Base-by-base conservation (phyloP, 2,888 invertebrate species). In the Drosophila birchii region DNA sequence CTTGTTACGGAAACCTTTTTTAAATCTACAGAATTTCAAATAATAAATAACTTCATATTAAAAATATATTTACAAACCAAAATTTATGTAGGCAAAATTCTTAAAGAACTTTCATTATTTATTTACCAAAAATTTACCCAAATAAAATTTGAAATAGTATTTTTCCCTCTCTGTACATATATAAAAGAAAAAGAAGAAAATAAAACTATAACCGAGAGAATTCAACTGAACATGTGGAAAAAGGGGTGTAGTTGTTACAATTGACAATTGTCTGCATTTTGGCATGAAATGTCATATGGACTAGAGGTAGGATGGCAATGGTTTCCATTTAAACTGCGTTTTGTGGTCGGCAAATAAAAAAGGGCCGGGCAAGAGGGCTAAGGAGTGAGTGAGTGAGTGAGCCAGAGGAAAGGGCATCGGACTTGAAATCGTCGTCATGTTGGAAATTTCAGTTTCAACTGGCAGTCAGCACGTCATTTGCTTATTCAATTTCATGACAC, bases 391-490 rank as follows among this genome's bases (percentile, higher is more conserved):
- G 81, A 80, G 68, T 2, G 23, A 7, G 45, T 26, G 7, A 29
- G 29, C 29, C 29, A 16, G 18, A 38, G 39, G 71, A 38, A 53
- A 36, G 72, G 41, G 38, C 41, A 55, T 36, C 54, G 61, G 47
- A 74, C 45, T 51, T 53, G 75, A 47, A 57, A 47, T 51, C 47
- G 63, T 63, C 63, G 63, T 63, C 63, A 63, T 71, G 43, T 57
- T 57, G 54, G 36, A 56, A 73, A 75, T 79, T 75, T 58, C 69
- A 72, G 70, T 83, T 86, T 88, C 84, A 88, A 84, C 88, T 76
- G 86, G 90, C 81, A 84, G 83, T 90, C 91, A 91, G 90, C 90
- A 91, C 91, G 91, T 90, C 89, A 91, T 90, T 91, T 90, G 85
- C 89, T 83, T 86, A 85, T 86, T 89, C 78, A 79, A 88, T 82